Evolutionary conservation across 2,888 invertebrate genomes (phyloP).

Genomic region (Corbicula japonica): DNA sequence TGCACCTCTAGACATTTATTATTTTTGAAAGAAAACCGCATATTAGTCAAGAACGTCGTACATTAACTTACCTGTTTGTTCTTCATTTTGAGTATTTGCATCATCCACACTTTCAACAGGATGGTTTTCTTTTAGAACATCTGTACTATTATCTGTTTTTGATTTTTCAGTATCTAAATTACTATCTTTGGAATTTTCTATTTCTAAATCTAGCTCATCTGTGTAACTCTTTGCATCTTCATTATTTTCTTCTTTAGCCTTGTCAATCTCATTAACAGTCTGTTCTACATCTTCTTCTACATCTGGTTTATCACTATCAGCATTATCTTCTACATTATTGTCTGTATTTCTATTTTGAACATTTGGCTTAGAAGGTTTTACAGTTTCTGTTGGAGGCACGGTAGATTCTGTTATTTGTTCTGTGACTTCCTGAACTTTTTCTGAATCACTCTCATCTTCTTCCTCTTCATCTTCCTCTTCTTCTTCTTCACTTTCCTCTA

Average conservation of each 20-base stretch:
- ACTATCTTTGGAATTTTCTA: conserved; percentile 4
- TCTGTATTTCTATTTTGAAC: not conserved
- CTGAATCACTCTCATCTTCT: conserved; percentile 41
- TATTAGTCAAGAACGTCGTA: too few species aligned
- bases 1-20: too few species aligned
- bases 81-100: too few species aligned
- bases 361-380: not conserved
- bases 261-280: conserved; percentile 30
- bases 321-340: not conserved
- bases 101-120: conserved; percentile 11
- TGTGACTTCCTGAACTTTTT: conserved; percentile 14
- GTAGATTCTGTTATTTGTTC: conserved; percentile 24
- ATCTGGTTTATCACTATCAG: conserved; percentile 8
- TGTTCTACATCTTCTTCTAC: conserved; percentile 18
- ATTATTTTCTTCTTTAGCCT: conserved; percentile 22
- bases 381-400: not conserved
- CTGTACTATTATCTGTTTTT: conserved; percentile 11
- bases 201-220: conserved; percentile 26
- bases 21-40: too few species aligned
- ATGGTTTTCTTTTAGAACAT: conserved; percentile 13
- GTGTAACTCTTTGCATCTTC: conserved; percentile 36
- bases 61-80: too few species aligned
- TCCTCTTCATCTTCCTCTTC: conserved; percentile 29
- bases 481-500: conserved; percentile 50
- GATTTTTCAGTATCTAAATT: not conserved